A percentile compares a stretch with the other conserved stretches of the same genome.
Conservation (phyloP, 2,888 invertebrate species). For the Morpho helenor region DNA sequence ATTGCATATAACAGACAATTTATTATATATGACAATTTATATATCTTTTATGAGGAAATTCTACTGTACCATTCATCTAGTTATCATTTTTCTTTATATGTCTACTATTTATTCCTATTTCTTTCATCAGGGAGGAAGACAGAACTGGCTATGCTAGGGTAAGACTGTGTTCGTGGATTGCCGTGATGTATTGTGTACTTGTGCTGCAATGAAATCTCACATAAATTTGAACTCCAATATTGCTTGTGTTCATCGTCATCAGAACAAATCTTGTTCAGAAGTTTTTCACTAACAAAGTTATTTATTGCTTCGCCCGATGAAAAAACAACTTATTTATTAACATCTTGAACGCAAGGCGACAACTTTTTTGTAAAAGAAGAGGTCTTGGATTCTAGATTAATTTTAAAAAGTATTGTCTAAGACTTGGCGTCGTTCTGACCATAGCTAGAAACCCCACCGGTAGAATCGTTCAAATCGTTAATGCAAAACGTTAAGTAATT, state of each 20-base stretch:
- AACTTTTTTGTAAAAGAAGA: too few relatives aligned
- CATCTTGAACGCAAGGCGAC: too few relatives aligned
- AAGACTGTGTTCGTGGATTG: conserved; percentile 72
- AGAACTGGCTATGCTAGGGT: conserved; percentile 78
- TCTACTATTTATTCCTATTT: conserved; percentile 57
- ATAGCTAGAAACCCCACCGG: too few relatives aligned
- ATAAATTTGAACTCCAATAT: conserved; percentile 34
- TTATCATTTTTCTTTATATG: conserved; percentile 37
- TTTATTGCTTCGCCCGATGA: too few relatives aligned
- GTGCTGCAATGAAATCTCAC: conserved; percentile 49
- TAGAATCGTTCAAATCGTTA: too few relatives aligned
- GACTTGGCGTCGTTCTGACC: too few relatives aligned
- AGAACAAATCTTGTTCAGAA: conserved; percentile 11
- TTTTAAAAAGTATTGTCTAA: too few relatives aligned
- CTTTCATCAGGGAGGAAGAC: conserved; percentile 80
- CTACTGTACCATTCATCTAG: conserved; percentile 19
- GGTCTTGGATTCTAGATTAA: too few relatives aligned
- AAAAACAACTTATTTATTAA: too few relatives aligned
- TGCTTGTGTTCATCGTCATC: conserved; percentile 31
- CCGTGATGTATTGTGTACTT: conserved; percentile 56
- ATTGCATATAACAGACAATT: conserved; percentile 22
- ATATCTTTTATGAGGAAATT: conserved; percentile 1
- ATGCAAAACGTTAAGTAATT: too few relatives aligned
- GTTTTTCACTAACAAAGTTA: not conserved
- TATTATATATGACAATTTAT: conserved; percentile 28